Evolutionary conservation across 2,888 invertebrate genomes (phyloP).

Genomic region (Cantharis rufa): DNA sequence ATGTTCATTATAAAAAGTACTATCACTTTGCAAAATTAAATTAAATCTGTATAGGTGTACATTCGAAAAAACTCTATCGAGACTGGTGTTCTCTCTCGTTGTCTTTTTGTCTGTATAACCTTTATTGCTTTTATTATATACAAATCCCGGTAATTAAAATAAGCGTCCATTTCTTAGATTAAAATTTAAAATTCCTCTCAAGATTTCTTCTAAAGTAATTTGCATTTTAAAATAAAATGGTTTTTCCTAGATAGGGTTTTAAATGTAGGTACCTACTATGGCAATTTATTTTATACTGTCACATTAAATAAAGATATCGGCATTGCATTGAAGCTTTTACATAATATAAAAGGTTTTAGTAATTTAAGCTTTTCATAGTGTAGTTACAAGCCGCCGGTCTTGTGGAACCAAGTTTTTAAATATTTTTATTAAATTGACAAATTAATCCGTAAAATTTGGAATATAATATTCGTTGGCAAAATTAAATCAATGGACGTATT

Average conservation of each 20-base stretch:
- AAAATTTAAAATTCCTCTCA: slow-evolving; percentile 5
- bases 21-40: not conserved
- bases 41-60: not conserved
- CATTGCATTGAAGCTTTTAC: not conserved
- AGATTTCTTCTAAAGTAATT: slow-evolving; percentile 8
- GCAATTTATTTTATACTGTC: slow-evolving; percentile 14
- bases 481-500: not conserved
- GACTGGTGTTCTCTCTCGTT: not conserved
- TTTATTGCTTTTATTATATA: not conserved
- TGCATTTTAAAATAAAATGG: slow-evolving; percentile 10
- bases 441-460: not conserved
- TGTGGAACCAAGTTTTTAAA: not conserved
- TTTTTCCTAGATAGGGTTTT: not conserved
- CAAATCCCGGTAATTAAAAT: not conserved
- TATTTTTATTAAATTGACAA: not conserved
- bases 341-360: not conserved
- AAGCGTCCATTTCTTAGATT: slow-evolving; percentile 9
- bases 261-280: not conserved
- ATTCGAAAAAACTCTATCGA: not conserved
- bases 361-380: not conserved
- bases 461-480: not conserved
- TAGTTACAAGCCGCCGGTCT: not conserved
- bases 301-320: slow-evolving; percentile 10
- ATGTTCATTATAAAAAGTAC: not conserved
- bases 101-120: not conserved